Base-by-base conservation (phyloP, 1,140 invertebrate species). In the Agraylea sexmaculata region DNA sequence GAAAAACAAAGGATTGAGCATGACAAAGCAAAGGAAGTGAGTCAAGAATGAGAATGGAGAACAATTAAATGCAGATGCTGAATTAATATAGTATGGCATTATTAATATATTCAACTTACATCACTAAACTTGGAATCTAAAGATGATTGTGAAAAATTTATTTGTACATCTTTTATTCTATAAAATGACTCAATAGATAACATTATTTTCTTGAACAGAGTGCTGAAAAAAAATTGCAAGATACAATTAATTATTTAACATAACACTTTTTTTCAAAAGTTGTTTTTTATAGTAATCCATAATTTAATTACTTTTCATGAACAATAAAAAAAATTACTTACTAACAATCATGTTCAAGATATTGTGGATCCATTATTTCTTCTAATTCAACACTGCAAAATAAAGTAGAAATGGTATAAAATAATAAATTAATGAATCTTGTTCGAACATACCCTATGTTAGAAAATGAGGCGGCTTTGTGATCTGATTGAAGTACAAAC, bases 401-500 rank as follows among this genome's bases (percentile, higher is more conserved):
- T 43, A 46, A 34, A 46, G 38, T 18, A 30, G 7, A 10, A 8
- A 13, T 31, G 7, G 13, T 31, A 31, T 31, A 7, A 31, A 11
- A 11, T 6, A 31, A 17, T 5, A 35, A 8, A 18, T 17, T 8
- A 35, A 6, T 35, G 13, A 10, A 35, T 15, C 8, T 35, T 18
- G 19, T 17, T 17, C 4, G 19, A 18, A 40, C 23, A 32, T 44
- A 47, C 46, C 34, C 38, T 18, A 43, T 18, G n/a, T 33, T 27
- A 7, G 36, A 27, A 20, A 41, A 38, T 33, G 43, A 37, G 2
- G 46, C 46, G 2, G 75, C 70, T 56, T 79, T 73, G 43, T 79
- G 75, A 59, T 83, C 80, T 54, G 67, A 77, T 53, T 80, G 74
- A 11, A 83, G 55, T 1, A 83, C 75, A 60, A 80, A 83, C 34